These are phyloP conservation scores for Drosophila mettleri DNA, from an alignment of 2,888 invertebrate genomes.

Conservation along the genomic window DNA sequence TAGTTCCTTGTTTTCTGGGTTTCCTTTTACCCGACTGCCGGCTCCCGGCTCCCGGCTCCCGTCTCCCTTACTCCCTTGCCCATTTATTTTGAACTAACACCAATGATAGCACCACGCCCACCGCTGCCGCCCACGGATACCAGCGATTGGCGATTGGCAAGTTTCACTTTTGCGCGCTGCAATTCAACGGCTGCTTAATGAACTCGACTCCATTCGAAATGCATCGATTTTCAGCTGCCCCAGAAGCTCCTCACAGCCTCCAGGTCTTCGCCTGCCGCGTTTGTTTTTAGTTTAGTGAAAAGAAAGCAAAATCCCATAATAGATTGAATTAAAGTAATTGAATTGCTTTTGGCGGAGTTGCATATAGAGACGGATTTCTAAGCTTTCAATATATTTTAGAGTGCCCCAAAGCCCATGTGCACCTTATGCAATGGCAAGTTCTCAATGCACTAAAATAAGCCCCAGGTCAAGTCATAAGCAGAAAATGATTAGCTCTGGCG, in stretches of 20 bases:
- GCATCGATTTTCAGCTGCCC: conserved; percentile 66
- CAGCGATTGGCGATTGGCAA: conserved; percentile 39
- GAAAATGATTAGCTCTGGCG: neutral
- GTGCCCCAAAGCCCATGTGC: neutral
- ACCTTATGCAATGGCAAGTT: neutral
- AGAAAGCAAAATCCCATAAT: conserved; percentile 23
- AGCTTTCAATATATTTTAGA: neutral
- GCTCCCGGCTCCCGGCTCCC: neutral
- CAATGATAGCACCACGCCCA: conserved; percentile 42
- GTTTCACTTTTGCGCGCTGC: conserved; percentile 66
- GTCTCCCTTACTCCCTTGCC: neutral
- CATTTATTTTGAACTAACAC: conserved; percentile 53
- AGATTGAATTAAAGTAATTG: neutral
- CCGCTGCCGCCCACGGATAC: neutral
- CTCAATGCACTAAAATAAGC: no score
- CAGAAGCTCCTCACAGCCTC: conserved; percentile 22
- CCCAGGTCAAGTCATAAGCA: fast-evolving
- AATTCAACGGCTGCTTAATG: conserved; percentile 66
- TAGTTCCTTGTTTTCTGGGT: conserved; percentile 38
- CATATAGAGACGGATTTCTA: neutral
- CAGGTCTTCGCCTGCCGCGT: neutral
- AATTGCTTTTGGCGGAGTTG: neutral
- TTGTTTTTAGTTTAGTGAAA: conserved; percentile 60
- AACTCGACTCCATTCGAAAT: conserved; percentile 71
- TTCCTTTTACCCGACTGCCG: conserved; percentile 8